phyloP scores from a whole-genome alignment of 2,888 invertebrate species.

The Sipunculus nudus region DNA sequence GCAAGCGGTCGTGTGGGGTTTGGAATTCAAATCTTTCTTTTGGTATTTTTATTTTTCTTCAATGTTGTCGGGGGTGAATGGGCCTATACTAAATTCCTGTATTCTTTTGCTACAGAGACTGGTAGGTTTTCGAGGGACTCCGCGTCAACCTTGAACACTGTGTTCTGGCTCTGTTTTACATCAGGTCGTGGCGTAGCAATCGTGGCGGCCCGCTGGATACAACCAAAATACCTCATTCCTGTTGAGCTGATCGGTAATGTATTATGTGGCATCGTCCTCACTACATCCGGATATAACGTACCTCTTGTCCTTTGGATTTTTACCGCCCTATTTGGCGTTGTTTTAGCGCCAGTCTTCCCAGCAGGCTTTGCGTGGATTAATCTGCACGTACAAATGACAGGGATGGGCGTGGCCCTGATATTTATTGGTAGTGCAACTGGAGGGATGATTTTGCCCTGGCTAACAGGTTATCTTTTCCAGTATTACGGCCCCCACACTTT shows the following conservation, averaged over 20 bases:
- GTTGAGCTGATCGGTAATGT: conserved; percentile 42
- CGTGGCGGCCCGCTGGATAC: conserved; percentile 40
- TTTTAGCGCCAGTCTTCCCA: conserved; percentile 46
- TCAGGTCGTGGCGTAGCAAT: conserved; percentile 43
- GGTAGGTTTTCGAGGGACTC: conserved; percentile 40
- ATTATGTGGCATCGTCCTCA: conserved; percentile 35
- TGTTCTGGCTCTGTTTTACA: conserved; percentile 49
- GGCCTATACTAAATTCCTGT: conserved; percentile 47
- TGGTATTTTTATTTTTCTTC: conserved; percentile 44
- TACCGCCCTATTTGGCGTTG: conserved; percentile 39
- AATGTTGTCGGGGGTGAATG: conserved; percentile 47
- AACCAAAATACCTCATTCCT: conserved; percentile 39
- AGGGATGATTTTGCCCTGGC: conserved; percentile 42
- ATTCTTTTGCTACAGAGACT: conserved; percentile 47
- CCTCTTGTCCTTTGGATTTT: conserved; percentile 43
- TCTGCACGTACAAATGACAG: conserved; percentile 45
- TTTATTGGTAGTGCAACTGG: conserved; percentile 44
- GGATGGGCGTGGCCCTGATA: conserved; percentile 42
- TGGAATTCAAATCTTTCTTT: conserved; percentile 37
- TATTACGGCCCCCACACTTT: conserved; percentile 40
- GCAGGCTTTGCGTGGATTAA: conserved; percentile 48
- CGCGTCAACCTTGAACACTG: conserved; percentile 45
- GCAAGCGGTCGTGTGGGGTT: conserved; percentile 40
- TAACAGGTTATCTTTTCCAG: conserved; percentile 46
- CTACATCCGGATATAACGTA: conserved; percentile 38